These are phyloP conservation scores for Amphipyra tragopoginis DNA, from an alignment of 2,888 invertebrate genomes.

Conservation along the genomic window DNA sequence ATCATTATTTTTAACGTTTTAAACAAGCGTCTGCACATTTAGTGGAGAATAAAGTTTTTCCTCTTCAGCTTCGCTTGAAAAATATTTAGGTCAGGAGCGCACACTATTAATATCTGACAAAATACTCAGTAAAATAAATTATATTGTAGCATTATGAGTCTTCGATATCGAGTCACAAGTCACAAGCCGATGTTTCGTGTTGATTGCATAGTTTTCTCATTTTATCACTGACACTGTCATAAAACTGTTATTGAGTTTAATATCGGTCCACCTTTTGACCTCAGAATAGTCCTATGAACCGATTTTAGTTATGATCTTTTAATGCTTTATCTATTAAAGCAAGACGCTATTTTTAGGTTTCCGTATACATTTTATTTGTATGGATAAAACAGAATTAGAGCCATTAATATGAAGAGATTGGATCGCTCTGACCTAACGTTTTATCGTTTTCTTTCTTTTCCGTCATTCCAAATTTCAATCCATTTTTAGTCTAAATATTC, in stretches of 20 bases:
- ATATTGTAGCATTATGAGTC: constrained; percentile 2
- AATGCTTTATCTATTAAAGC: constrained; percentile 10
- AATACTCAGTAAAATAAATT: constrained; percentile 22
- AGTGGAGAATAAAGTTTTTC: constrained; percentile 28
- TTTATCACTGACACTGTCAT: constrained; percentile 63
- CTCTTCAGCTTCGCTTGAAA: constrained; percentile 46
- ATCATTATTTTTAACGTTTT: constrained; percentile 6
- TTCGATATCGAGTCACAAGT: constrained; percentile 26
- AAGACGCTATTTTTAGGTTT: constrained; percentile 5
- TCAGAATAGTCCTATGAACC: constrained; percentile 47
- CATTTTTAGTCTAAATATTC: too few species aligned
- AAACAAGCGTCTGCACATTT: constrained; percentile 11
- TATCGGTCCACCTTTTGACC: constrained; percentile 73
- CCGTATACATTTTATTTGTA: not conserved
- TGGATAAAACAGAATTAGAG: not conserved
- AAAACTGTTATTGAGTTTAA: constrained; percentile 72
- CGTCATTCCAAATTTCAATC: too few species aligned
- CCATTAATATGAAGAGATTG: not conserved
- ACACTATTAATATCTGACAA: constrained; percentile 39
- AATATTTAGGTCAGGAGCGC: constrained; percentile 47
- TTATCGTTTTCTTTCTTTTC: not conserved
- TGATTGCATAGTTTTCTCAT: constrained; percentile 58
- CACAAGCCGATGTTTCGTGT: constrained; percentile 36
- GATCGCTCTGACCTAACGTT: not conserved
- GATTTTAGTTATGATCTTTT: constrained; percentile 35